Evolutionary conservation across 2,888 invertebrate genomes (phyloP).

Genomic region (Malthinus seriepunctatus): DNA sequence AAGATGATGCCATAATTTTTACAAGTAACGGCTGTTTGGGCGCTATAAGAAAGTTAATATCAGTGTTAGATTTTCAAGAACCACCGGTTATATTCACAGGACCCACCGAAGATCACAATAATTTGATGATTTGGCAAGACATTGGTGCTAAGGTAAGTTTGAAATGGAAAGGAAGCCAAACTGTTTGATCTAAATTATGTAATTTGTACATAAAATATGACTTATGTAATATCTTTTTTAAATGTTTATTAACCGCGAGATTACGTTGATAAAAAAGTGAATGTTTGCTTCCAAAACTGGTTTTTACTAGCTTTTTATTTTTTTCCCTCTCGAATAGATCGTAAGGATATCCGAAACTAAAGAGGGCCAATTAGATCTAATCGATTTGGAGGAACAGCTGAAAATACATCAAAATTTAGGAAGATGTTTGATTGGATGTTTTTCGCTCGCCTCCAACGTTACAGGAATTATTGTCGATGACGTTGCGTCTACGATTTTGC

Average conservation of each 20-base stretch:
- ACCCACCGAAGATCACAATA: conserved; percentile 76
- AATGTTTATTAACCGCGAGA: conserved; percentile 12
- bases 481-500: conserved; percentile 75
- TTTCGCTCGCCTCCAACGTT: conserved; percentile 85
- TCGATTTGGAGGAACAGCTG: conserved; percentile 73
- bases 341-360: conserved; percentile 77
- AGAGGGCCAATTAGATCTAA: conserved; percentile 78
- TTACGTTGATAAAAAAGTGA: conserved; percentile 17
- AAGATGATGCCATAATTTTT: conserved; percentile 79
- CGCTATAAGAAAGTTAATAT: conserved; percentile 76
- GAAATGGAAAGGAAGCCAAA: conserved; percentile 1
- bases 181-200: not conserved
- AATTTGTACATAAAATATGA: not conserved
- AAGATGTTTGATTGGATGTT: conserved; percentile 79
- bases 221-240: too few species aligned
- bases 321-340: conserved; percentile 64
- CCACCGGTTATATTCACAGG: conserved; percentile 77
- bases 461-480: conserved; percentile 87
- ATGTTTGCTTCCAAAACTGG: conserved; percentile 9
- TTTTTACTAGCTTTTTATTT: conserved; percentile 3
- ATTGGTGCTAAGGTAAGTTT: conserved; percentile 71
- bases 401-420: conserved; percentile 64
- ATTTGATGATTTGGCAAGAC: conserved; percentile 83
- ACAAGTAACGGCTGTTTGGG: conserved; percentile 75
- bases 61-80: conserved; percentile 66